Base-by-base conservation (phyloP, 2,888 invertebrate genomes). In the Plagiodera versicolora region DNA sequence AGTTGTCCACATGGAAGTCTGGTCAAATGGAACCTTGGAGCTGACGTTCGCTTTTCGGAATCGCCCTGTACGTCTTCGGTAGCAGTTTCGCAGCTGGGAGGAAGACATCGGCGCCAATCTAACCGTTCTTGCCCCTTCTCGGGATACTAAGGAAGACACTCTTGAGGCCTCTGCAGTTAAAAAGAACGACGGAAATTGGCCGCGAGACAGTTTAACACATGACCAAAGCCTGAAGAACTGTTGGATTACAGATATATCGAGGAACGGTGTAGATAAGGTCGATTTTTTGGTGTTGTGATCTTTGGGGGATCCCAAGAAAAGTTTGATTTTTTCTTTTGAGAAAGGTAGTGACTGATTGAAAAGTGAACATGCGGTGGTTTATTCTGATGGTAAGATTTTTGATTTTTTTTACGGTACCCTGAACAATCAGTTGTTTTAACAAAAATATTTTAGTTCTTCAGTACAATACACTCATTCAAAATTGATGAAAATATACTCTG, bases 51-150 rank as follows among this genome's bases (percentile, higher is more conserved):
- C 24, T 24, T 24, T 24, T 24, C 24, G 24, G 24, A 6, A 6
- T 2, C 14, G 14, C 39, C 39, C 39, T 39, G 39, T 39, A 39
- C 11, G 20, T 32, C 17, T 32, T 17, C 8, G 32, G 46, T 28
- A n/a, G 45, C 19, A 28, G 17, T 51, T 35, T 16, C 44, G 14
- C 55, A 35, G 18, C 28, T 14, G 24, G 17, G 61, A 57, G 50
- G 61, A 61, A 49, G 61, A 57, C 61, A 61, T 54, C 50, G 62
- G 44, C 51, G 32, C 18, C 56, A 32, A 60, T 48, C 60, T 75
- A 75, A 75, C 75, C 74, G 72, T 75, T 72, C 70, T 64, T 74
- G 70, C 73, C 74, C 74, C 75, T 74, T 68, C 74, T 72, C 67
- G 44, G 16, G 14, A 55, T 56, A 56, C 58, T 56, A 58, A 58